These are phyloP conservation scores for Montipora capricornis DNA, from an alignment of 64 coral and sea anemone species.

Conservation along the genomic window DNA sequence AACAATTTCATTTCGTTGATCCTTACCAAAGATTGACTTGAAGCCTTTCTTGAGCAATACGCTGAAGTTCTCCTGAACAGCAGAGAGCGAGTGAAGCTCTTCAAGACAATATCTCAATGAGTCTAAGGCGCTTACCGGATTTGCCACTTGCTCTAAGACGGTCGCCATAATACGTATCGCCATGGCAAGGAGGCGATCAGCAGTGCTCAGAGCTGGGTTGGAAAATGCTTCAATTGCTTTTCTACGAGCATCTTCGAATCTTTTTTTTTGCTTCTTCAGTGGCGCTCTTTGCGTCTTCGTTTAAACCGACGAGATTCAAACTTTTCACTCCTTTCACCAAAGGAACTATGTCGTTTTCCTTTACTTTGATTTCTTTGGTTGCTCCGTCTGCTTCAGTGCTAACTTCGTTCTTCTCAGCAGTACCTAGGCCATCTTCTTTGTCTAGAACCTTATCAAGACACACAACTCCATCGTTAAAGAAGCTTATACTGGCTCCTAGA, in stretches of 20 bases:
- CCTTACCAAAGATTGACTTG: background rate
- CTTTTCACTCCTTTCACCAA: background rate
- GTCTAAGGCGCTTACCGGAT: background rate
- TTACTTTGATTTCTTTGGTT: too few relatives aligned
- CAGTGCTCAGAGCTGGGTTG: background rate
- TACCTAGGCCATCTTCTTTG: background rate
- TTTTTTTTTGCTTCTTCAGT: conserved; percentile 6
- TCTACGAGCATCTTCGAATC: conserved; percentile 8
- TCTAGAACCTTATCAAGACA: conserved; percentile 12
- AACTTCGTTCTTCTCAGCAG: background rate
- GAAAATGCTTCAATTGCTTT: conserved; percentile 44
- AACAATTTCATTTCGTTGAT: conserved; percentile 21
- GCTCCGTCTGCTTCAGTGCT: background rate
- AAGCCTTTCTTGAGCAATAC: conserved; percentile 5
- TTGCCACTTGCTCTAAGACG: conserved; percentile 20
- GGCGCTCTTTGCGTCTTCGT: background rate
- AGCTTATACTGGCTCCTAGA: conserved; percentile 39
- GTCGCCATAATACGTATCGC: conserved; percentile 24
- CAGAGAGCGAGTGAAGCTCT: conserved; percentile 1
- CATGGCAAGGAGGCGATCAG: conserved; percentile 33
- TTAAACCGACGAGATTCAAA: conserved; percentile 16
- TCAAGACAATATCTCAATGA: conserved; percentile 14
- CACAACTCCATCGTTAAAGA: conserved; percentile 53
- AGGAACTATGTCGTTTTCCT: background rate
- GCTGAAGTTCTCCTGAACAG: conserved; percentile 30